phyloP scores from a whole-genome alignment of 1,140 invertebrate species.

The Drosophila bipectinata region DNA sequence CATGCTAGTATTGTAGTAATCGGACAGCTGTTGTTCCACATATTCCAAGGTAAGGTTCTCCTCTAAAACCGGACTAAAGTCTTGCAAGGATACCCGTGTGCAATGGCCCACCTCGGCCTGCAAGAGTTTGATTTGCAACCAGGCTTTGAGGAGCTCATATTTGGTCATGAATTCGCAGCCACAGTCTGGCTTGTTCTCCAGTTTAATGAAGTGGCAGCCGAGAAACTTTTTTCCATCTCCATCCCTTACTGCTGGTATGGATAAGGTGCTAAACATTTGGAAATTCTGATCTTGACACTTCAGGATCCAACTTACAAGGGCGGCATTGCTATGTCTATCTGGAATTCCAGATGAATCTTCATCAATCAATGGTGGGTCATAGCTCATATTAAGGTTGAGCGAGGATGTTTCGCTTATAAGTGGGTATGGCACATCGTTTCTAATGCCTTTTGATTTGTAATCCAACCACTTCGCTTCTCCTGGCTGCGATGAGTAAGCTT shows the following conservation, averaged over 20 bases:
- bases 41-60: slow-evolving; percentile 40
- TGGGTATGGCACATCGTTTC: background rate
- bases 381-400: slow-evolving; percentile 24
- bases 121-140: slow-evolving; percentile 67
- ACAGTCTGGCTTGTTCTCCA: slow-evolving; percentile 73
- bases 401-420: background rate
- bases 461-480: slow-evolving; percentile 47
- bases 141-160: slow-evolving; percentile 67
- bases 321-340: slow-evolving; percentile 25
- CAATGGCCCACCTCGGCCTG: slow-evolving; percentile 37
- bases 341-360: background rate
- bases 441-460: slow-evolving; percentile 4
- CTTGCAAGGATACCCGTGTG: slow-evolving; percentile 42
- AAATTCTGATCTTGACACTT: slow-evolving; percentile 4
- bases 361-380: slow-evolving; percentile 27
- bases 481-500: slow-evolving; percentile 28
- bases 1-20: slow-evolving; percentile 53
- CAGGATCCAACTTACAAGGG: slow-evolving; percentile 53
- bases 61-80: slow-evolving; percentile 56
- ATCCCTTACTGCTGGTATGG: slow-evolving; percentile 44
- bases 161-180: slow-evolving; percentile 75
- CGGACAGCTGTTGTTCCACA: slow-evolving; percentile 56
- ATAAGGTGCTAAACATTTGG: slow-evolving; percentile 47
- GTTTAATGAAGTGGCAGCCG: slow-evolving; percentile 59
- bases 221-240: slow-evolving; percentile 9